Percentiles rank a stretch among this genome's conserved stretches.
These are phyloP conservation scores for Microplitis demolitor DNA, from an alignment of 1,140 invertebrate species.

Conservation along the genomic window DNA sequence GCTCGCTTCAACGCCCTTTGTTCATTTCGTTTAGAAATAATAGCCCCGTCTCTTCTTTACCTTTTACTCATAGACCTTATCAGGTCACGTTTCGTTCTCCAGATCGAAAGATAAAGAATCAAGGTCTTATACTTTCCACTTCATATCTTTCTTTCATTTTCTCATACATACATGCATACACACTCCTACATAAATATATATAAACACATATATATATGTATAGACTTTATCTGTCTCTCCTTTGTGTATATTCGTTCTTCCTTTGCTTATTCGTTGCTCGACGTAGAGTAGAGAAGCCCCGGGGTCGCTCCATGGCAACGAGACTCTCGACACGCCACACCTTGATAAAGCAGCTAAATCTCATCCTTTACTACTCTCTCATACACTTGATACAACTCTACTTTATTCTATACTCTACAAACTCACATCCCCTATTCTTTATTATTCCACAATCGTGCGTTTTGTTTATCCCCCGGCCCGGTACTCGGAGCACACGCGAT, in stretches of 20 bases:
- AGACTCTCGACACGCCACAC: conserved; percentile 10
- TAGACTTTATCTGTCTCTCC: neutral
- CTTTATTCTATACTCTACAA: no score
- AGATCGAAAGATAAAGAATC: conserved; percentile 18
- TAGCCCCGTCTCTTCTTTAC: neutral
- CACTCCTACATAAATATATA: neutral
- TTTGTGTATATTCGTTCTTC: neutral
- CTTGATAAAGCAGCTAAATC: neutral
- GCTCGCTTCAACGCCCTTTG: conserved; percentile 15
- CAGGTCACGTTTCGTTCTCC: conserved; percentile 13
- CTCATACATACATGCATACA: no score
- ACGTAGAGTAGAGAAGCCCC: neutral
- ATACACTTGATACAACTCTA: neutral
- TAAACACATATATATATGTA: neutral
- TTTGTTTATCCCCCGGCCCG: no score
- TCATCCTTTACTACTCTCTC: neutral
- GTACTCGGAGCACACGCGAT: no score
- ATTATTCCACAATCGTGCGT: no score
- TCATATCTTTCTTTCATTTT: neutral
- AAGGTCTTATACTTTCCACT: neutral
- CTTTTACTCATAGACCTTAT: conserved; percentile 3
- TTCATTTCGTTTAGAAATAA: conserved; percentile 22
- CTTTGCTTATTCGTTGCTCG: neutral
- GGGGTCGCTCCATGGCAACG: conserved; percentile 7
- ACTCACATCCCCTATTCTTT: no score